Evolutionary conservation across 2,113 vertebrate genomes (phyloP), one percentile per base, ranked within the genome.

Genomic region (Urocitellus parryii): DNA sequence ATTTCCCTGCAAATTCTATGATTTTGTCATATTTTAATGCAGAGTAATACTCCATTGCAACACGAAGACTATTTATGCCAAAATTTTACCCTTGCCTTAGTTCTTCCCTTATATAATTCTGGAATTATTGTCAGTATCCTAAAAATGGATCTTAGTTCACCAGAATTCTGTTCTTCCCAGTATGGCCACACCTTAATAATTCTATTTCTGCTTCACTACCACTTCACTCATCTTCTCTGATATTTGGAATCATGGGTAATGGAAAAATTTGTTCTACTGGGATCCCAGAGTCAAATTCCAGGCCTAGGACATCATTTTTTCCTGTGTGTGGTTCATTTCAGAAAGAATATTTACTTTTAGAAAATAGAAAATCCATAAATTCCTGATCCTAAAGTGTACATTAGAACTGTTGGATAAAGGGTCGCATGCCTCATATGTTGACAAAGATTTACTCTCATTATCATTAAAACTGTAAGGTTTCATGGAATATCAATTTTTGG

Each of bases 311-410:
- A 34, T 13, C 32, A 68, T 34, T 34, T 5, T 45, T 68, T 68
- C 72, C 53, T 84, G 27, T 72, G 17, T 70, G 24, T 86, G 8
- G 20, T 94, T 86, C 18, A 89, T 61, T 24, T 20, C 27, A 86
- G 53, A 27, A 48, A 89, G 90, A 58, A 27, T n/a, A 20, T 67
- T 92, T 77, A 70, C 34, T 37, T 77, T 92, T 12, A 82, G 34
- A 94, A 94, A 94, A 78, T 42, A 89, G 12, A 85, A 83, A 82
- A 76, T 48, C 27, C 16, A 48, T 81, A 45, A n/a, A 53, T 81
- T 89, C 8, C 45, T 61, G 27, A 88, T 91, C 8, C 27, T 78
- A 51, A 91, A 83, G 10, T 68, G 11, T 32, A 42, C 9, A 63
- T 34, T 72, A 51, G 9, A 85, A 79, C 16, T 13, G 27, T 88